A percentile compares a stretch with the other conserved stretches of the same genome.
phyloP scores from a whole-genome alignment of 2,888 invertebrate species.

The Seladonia tumulorum region DNA sequence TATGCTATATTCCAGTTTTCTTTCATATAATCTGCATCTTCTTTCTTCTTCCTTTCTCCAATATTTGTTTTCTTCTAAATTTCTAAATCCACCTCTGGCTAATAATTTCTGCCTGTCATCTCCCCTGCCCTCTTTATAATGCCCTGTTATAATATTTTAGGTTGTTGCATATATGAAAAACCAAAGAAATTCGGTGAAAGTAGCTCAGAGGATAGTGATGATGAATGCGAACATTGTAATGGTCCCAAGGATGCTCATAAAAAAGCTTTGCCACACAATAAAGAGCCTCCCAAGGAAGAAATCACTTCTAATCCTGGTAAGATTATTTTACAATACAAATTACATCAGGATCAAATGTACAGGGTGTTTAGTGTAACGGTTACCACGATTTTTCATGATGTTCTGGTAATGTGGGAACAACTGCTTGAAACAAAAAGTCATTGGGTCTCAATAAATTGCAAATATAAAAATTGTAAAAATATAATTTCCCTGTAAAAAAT shows the following conservation, averaged over 20 bases:
- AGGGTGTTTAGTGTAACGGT: too few relatives aligned
- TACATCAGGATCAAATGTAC: background rate
- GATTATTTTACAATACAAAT: conserved; percentile 19
- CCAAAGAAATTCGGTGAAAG: conserved; percentile 95
- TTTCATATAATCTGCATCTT: too few relatives aligned
- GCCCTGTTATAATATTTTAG: conserved; percentile 86
- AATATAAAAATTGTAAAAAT: too few relatives aligned
- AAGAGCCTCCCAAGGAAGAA: conserved; percentile 73
- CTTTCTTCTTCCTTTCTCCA: too few relatives aligned
- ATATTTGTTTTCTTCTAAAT: too few relatives aligned
- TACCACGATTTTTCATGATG: too few relatives aligned
- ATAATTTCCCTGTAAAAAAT: too few relatives aligned
- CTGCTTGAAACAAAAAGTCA: background rate
- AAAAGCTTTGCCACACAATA: conserved; percentile 72
- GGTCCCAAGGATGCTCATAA: conserved; percentile 87
- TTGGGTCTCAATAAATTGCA: background rate
- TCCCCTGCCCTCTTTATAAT: too few relatives aligned
- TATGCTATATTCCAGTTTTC: too few relatives aligned
- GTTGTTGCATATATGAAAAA: conserved; percentile 97
- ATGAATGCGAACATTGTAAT: conserved; percentile 94
- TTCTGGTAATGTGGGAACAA: too few relatives aligned
- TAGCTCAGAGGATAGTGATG: conserved; percentile 92
- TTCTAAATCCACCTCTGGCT: too few relatives aligned
- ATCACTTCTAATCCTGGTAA: conserved; percentile 75
- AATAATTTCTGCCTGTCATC: too few relatives aligned